Evolutionary conservation across 1,140 invertebrate species (phyloP), one percentile per base, ranked within the genome.

Genomic region (Marisa cornuarietis): DNA sequence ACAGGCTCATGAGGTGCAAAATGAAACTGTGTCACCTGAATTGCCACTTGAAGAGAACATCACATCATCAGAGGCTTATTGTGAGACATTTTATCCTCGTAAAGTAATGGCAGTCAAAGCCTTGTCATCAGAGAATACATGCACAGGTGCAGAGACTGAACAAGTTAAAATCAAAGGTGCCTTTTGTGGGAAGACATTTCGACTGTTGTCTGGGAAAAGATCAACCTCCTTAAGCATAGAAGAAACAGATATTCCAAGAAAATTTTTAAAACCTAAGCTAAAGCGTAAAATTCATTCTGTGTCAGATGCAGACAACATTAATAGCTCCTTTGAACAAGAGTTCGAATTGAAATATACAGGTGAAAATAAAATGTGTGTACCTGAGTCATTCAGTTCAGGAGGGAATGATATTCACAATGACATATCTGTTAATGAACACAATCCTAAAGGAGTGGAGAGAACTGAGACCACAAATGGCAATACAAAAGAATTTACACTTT

Each of bases 151-250:
- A 24, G 51, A 74, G 49, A 52, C 7, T 51, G 58, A 68, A 9
- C 63, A 66, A 13, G 66, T 77, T 51, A n/a, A n/a, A 68, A 8
- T 77, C 6, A 49, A 77, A 42, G 63, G 76, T n/a, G n/a, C 7
- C 9, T 54, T 77, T 63, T 77, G 65, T 77, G 65, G 68, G n/a
- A 77, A 69, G 51, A 65, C 76, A 14, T 22, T 77, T n/a, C 16
- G 76, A 24, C 51, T 77, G 13, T 77, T 63, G 49, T 52, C 76
- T 24, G 65, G 76, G n/a, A 77, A 77, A 63, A 62, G 22, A 69
- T 65, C 3, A 8, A 54, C 10, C 20, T 58, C 54, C 11, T 18
- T 58, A 18, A 54, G 62, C 42, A 14, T 13, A 8, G 76, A 69
- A 24, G 65, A 69, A 14, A n/a, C 13, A 54, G 63, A 77, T 13